A percentile compares a stretch with the other conserved stretches of the same genome.
phyloP scores from a whole-genome alignment of 1,140 invertebrate genomes.

The Uloborus diversus region DNA sequence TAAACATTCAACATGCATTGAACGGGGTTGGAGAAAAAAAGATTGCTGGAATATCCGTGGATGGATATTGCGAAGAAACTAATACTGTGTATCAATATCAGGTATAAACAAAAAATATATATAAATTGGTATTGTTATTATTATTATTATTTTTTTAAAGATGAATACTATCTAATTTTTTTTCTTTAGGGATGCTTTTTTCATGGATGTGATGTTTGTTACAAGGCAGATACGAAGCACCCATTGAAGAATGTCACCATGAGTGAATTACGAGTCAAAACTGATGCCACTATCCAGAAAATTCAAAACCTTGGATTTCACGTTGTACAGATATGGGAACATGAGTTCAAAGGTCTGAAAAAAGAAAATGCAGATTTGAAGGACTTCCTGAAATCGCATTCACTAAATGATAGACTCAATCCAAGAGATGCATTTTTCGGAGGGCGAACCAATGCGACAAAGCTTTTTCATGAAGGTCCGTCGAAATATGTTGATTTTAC shows the following conservation, averaged over 20 bases:
- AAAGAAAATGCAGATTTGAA: not conserved
- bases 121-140: too few species aligned
- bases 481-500: constrained; percentile 33
- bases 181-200: constrained; percentile 2
- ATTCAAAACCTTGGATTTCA: not conserved
- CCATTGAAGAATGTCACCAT: not conserved
- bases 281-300: not conserved
- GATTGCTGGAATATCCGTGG: too few species aligned
- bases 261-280: not conserved
- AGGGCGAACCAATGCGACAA: not conserved
- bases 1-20: too few species aligned
- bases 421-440: constrained; percentile 3
- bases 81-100: too few species aligned
- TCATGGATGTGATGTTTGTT: not conserved
- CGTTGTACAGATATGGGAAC: not conserved
- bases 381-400: not conserved
- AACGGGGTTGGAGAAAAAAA: too few species aligned
- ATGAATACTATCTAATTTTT: too few species aligned
- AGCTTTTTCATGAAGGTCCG: not conserved
- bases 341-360: not conserved
- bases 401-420: not conserved
- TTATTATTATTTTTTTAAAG: too few species aligned
- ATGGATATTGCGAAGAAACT: too few species aligned
- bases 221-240: not conserved
- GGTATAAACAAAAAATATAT: too few species aligned